Percentiles rank a stretch among this genome's conserved stretches.
Conservation (phyloP, 2,888 invertebrate species). For the Andrena haemorrhoa region DNA sequence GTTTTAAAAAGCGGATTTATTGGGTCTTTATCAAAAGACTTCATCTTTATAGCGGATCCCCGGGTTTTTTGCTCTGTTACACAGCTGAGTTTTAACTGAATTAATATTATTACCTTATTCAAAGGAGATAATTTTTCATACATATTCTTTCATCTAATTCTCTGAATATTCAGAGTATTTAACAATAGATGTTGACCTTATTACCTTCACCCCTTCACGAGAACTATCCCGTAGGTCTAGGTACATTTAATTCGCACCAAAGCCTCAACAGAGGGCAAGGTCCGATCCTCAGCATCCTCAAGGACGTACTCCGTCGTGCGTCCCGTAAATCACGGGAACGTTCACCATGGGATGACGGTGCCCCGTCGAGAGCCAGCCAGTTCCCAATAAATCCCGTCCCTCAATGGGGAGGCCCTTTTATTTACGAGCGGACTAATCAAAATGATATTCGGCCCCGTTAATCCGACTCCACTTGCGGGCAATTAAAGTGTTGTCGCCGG, state of each 20-base stretch:
- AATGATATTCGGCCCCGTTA: conserved; percentile 35
- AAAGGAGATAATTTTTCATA: neutral
- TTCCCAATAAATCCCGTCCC: conserved; percentile 9
- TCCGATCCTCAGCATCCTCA: neutral
- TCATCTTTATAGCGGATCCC: neutral
- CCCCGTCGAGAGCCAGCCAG: neutral
- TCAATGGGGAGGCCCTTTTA: conserved; percentile 9
- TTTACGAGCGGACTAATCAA: conserved; percentile 30
- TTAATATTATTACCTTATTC: neutral
- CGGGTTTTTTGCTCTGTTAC: neutral
- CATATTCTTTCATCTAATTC: neutral
- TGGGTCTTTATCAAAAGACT: neutral
- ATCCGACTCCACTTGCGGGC: conserved; percentile 13
- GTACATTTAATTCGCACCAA: neutral
- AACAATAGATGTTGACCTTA: neutral
- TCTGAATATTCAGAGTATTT: neutral
- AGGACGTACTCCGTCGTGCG: neutral
- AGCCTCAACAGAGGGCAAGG: neutral
- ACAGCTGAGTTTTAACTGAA: neutral
- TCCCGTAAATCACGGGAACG: conserved; percentile 20
- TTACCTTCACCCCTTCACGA: too few relatives aligned
- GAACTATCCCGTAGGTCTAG: too few relatives aligned
- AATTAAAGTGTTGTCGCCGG: conserved; percentile 36
- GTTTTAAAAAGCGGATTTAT: neutral
- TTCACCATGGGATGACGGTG: conserved; percentile 9